A percentile compares a stretch with the other conserved stretches of the same genome.
Conservation (phyloP, 2,113 vertebrate species). For the Eira barbara region DNA sequence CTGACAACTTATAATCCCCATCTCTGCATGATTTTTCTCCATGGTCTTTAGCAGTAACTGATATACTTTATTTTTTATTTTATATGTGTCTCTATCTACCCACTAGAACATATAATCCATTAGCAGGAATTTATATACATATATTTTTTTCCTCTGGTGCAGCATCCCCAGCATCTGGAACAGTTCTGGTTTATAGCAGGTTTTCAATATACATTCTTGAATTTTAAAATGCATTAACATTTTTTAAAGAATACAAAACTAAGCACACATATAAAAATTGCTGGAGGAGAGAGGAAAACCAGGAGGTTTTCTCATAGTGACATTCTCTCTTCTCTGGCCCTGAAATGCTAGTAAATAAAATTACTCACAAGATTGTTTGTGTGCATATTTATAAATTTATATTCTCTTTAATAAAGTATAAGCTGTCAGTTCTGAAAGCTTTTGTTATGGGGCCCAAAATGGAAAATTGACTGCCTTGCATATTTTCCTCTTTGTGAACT, state of each 20-base stretch:
- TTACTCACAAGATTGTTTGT: conserved; percentile 1
- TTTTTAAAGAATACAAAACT: not conserved
- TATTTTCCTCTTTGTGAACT: conserved; percentile 8
- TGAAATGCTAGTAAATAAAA: conserved; percentile 45
- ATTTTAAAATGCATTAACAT: not conserved
- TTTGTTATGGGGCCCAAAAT: conserved; percentile 14
- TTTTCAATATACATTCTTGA: not conserved
- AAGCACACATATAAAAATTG: not conserved
- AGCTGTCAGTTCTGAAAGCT: conserved; percentile 56
- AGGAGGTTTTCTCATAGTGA: not conserved
- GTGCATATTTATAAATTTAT: conserved; percentile 59
- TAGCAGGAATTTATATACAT: not conserved
- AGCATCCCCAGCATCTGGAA: not conserved
- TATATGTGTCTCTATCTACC: not conserved
- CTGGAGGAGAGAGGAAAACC: not conserved
- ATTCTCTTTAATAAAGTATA: conserved; percentile 63
- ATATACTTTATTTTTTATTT: not conserved
- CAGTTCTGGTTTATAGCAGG: not conserved
- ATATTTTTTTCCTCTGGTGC: not conserved
- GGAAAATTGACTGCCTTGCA: conserved; percentile 54
- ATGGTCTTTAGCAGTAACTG: not conserved
- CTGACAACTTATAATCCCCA: not conserved
- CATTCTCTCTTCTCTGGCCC: not conserved
- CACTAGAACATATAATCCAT: not conserved
- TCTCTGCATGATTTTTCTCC: not conserved